These are phyloP conservation scores for Lepidocolaptes lacrymiger DNA, from an alignment of 2,797 vertebrate genomes.

Conservation along the genomic window DNA sequence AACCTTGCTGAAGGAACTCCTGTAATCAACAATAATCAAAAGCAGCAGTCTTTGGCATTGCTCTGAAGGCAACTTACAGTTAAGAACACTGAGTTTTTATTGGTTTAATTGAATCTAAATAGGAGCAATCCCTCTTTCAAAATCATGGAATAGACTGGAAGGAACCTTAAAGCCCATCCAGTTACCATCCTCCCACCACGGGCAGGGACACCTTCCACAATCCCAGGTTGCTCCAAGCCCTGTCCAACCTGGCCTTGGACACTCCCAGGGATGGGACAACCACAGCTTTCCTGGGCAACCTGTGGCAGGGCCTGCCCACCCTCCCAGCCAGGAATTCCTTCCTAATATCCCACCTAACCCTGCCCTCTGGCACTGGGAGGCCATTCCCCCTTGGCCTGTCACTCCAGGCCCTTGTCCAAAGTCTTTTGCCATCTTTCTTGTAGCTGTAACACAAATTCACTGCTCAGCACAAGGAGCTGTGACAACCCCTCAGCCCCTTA, in stretches of 20 bases:
- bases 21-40: background rate
- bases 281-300: background rate
- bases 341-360: rapidly evolving
- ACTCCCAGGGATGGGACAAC: too few relatives aligned
- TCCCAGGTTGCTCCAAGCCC: too few relatives aligned
- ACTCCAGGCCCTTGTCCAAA: background rate
- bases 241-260: too few relatives aligned
- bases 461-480: rapidly evolving
- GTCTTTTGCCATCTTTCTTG: too few relatives aligned
- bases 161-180: background rate
- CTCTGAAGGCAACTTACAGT: background rate
- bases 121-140: background rate
- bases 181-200: background rate
- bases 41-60: background rate
- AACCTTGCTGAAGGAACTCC: background rate
- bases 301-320: rapidly evolving
- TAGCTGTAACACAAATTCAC: rapidly evolving
- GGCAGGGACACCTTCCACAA: background rate
- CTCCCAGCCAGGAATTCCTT: rapidly evolving
- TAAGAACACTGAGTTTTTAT: background rate
- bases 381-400: background rate
- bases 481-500: background rate
- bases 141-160: background rate
- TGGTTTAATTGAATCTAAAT: background rate
- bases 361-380: background rate